These are phyloP conservation scores for Malurus melanocephalus DNA, from an alignment of 2,113 vertebrate species.

Conservation along the genomic window DNA sequence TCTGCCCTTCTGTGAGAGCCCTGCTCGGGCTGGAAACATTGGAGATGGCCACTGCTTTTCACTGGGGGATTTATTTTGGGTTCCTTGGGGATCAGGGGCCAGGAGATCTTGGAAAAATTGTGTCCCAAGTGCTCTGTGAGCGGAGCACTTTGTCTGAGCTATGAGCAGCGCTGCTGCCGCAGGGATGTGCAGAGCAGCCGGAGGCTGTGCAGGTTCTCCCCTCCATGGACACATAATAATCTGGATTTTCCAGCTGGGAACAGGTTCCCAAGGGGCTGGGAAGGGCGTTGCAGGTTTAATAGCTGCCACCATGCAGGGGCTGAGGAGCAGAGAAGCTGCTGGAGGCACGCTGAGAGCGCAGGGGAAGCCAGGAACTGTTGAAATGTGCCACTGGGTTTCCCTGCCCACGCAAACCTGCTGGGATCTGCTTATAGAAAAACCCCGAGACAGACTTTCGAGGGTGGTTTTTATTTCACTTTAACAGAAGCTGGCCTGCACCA, in stretches of 20 bases:
- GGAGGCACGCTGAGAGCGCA: background rate
- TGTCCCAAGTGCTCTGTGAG: background rate
- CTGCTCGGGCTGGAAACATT: background rate
- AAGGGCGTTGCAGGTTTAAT: background rate
- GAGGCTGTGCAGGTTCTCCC: background rate
- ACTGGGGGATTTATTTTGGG: background rate
- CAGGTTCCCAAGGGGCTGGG: background rate
- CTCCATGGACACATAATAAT: background rate
- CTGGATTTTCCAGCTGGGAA: constrained; percentile 38
- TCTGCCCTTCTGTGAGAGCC: background rate
- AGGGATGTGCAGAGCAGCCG: background rate
- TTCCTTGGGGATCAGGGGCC: background rate
- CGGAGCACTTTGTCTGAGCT: background rate
- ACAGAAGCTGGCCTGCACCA: background rate
- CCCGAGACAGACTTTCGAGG: background rate
- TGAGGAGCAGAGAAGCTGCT: background rate
- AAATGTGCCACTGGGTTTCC: background rate
- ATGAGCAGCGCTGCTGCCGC: fast-evolving
- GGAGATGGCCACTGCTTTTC: background rate
- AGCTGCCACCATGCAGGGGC: background rate
- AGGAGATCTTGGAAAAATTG: background rate
- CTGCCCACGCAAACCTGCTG: background rate
- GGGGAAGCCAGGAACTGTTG: background rate
- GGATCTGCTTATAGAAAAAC: background rate
- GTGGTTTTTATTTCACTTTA: background rate